These are phyloP conservation scores for Chrysopa pallens DNA, from an alignment of 1,140 invertebrate species.

Conservation along the genomic window DNA sequence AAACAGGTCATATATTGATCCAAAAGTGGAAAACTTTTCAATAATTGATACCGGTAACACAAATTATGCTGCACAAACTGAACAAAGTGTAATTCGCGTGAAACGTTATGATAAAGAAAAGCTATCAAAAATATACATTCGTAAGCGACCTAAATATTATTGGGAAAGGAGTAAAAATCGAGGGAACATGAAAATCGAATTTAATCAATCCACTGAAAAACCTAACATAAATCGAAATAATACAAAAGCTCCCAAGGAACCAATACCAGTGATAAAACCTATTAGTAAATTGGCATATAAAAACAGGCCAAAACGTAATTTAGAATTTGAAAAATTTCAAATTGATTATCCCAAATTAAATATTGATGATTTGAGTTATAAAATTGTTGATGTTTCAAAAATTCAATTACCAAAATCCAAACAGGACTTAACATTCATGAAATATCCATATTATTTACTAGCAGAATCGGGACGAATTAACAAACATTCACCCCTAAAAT, in stretches of 20 bases:
- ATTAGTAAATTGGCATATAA: not conserved
- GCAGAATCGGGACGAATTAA: constrained; percentile 19
- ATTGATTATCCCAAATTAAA: not conserved
- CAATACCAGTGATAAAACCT: not conserved
- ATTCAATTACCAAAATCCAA: constrained; percentile 7
- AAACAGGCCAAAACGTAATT: not conserved
- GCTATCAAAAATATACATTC: constrained; percentile 3
- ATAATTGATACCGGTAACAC: too few relatives aligned
- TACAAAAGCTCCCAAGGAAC: not conserved
- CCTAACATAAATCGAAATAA: not conserved
- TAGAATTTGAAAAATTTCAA: not conserved
- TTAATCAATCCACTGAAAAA: not conserved
- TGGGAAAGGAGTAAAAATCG: constrained; percentile 6
- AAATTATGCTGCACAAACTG: not conserved
- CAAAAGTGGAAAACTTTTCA: too few relatives aligned
- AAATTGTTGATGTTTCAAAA: constrained; percentile 7
- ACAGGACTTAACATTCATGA: constrained; percentile 11
- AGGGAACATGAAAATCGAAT: not conserved
- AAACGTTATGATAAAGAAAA: constrained; percentile 1
- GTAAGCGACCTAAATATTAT: constrained; percentile 8
- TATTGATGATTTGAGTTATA: not conserved
- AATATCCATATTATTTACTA: constrained; percentile 33
- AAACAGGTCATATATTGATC: too few relatives aligned
- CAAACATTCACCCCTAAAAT: constrained; percentile 34
- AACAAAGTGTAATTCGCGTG: not conserved